Conservation (phyloP, 2,797 vertebrate genomes). For the Rachycentron canadum region DNA sequence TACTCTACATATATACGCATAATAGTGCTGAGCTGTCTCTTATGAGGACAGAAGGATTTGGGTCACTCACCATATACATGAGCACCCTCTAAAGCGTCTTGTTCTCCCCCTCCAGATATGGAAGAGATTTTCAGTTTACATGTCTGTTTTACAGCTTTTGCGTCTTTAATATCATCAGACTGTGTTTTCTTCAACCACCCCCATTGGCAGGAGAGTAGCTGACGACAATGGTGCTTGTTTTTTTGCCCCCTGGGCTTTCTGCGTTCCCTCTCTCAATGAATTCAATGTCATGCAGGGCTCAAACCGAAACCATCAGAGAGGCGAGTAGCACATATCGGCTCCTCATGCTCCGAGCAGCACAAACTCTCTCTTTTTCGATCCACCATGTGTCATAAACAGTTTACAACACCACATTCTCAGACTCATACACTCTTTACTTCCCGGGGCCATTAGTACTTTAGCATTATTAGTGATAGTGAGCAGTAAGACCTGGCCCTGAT, state of each 20-base stretch:
- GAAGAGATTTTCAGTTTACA: constrained; percentile 17
- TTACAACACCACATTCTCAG: constrained; percentile 28
- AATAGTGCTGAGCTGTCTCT: constrained; percentile 37
- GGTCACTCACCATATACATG: constrained; percentile 44
- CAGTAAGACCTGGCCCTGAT: constrained; percentile 43
- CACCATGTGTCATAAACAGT: constrained; percentile 28
- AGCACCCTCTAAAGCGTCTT: constrained; percentile 23
- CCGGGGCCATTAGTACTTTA: constrained; percentile 6
- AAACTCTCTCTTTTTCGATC: constrained; percentile 7
- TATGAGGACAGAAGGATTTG: constrained; percentile 52
- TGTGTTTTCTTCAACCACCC: constrained; percentile 2
- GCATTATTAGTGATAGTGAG: constrained; percentile 31
- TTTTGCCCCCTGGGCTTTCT: constrained; percentile 26
- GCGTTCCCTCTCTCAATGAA: constrained; percentile 30
- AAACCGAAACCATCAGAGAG: constrained; percentile 33
- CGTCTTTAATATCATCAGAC: constrained; percentile 17
- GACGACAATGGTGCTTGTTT: constrained; percentile 21
- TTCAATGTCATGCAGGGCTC: constrained; percentile 42
- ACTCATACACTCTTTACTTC: constrained; percentile 26
- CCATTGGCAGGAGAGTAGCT: constrained; percentile 6
- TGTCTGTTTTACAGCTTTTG: constrained; percentile 31
- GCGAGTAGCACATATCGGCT: constrained; percentile 10
- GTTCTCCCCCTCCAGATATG: constrained; percentile 18
- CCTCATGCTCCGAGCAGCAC: constrained; percentile 25
- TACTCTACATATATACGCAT: not conserved